A percentile compares a stretch with the other conserved stretches of the same genome.
phyloP scores from a whole-genome alignment of 2,797 vertebrate genomes.

The Sebastes vulpes region DNA sequence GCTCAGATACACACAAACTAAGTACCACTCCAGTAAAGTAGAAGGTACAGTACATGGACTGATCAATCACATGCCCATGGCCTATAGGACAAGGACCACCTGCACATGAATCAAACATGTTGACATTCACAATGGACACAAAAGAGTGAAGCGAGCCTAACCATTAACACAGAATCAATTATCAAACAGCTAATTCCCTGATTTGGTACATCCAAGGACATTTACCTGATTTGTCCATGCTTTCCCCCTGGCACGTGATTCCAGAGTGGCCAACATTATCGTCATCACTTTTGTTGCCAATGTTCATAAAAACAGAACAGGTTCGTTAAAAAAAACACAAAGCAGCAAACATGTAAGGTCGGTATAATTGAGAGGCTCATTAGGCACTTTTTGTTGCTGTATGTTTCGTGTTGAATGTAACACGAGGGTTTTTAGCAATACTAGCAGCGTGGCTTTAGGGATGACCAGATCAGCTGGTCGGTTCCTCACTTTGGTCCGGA shows the following conservation, averaged over 20 bases:
- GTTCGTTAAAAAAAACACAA: not conserved
- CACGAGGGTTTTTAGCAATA: not conserved
- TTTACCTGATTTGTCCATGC: constrained; percentile 9
- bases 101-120: constrained; percentile 41
- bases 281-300: constrained; percentile 13
- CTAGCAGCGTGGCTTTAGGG: not conserved
- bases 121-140: constrained; percentile 27
- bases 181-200: constrained; percentile 33
- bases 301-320: not conserved
- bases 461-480: not conserved
- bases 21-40: constrained; percentile 22
- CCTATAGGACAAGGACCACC: constrained; percentile 17
- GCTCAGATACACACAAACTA: constrained; percentile 4
- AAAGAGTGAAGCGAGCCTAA: constrained; percentile 3
- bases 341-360: not conserved
- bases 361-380: not conserved
- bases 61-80: constrained; percentile 40
- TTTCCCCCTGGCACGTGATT: not conserved
- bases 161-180: constrained; percentile 25
- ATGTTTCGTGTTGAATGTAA: not conserved
- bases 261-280: constrained; percentile 13
- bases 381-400: not conserved
- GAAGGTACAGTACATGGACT: not conserved
- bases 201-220: constrained; percentile 38
- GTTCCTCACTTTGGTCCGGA: no score